These are phyloP conservation scores for Xanthia icteritia DNA, from an alignment of 2,888 invertebrate genomes.

Conservation along the genomic window DNA sequence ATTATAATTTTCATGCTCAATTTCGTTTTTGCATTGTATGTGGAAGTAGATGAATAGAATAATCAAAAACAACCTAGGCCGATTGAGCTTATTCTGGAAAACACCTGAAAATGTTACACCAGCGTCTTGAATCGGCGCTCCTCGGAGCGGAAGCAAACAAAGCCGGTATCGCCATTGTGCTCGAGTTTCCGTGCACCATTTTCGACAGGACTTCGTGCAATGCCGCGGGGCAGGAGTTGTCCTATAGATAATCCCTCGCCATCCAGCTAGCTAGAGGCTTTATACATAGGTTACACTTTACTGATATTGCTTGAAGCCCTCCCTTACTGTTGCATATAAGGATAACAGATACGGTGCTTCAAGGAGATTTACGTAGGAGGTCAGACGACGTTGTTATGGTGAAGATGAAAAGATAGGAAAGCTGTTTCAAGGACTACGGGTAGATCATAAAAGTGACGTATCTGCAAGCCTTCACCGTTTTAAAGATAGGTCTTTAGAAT, in stretches of 20 bases:
- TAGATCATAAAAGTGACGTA: neutral
- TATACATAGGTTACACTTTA: constrained; percentile 46
- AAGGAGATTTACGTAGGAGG: constrained; percentile 5
- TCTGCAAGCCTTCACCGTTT: too few relatives aligned
- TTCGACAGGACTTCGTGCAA: constrained; percentile 15
- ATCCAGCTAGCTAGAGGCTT: constrained; percentile 17
- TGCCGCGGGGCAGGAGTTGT: constrained; percentile 4
- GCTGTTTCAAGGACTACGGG: neutral
- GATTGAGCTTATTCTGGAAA: neutral
- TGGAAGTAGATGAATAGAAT: constrained; percentile 15
- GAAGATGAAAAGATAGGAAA: constrained; percentile 2
- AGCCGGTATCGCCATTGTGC: constrained; percentile 13
- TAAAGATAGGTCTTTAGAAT: too few relatives aligned
- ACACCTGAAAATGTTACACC: neutral
- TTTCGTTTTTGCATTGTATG: constrained; percentile 50
- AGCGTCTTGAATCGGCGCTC: neutral
- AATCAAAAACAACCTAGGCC: neutral
- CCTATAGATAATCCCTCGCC: constrained; percentile 39
- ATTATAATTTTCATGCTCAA: constrained; percentile 65
- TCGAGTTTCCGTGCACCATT: constrained; percentile 19
- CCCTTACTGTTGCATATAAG: constrained; percentile 31
- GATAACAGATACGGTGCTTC: constrained; percentile 15
- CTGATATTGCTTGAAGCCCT: constrained; percentile 40
- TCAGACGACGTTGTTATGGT: neutral
- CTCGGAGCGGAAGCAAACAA: constrained; percentile 4